A percentile compares a stretch with the other conserved stretches of the same genome.
Conservation (phyloP, 37 sponge, comb jelly and placozoan species). For the Eunapius fragilis region DNA sequence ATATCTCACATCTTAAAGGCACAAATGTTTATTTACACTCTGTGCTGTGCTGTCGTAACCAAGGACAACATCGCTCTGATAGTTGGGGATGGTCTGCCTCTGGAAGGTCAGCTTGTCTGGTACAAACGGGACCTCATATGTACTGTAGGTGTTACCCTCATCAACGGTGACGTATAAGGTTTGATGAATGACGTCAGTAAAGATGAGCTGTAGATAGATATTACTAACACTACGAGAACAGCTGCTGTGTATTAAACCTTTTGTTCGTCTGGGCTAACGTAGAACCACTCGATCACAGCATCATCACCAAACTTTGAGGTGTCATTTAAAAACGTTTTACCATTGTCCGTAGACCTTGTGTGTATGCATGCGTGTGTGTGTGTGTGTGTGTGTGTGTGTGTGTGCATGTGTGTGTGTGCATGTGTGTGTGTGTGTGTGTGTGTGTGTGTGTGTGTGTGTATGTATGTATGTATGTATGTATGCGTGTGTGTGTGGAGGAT, state of each 20-base stretch:
- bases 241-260: neutral
- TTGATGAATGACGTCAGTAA: constrained; percentile 47
- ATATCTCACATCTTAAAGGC: too few relatives aligned
- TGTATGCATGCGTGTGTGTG: constrained; percentile 9
- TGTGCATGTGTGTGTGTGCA: constrained; percentile 22
- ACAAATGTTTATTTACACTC: neutral
- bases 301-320: constrained; percentile 24
- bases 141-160: constrained; percentile 65
- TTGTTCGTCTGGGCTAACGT: constrained; percentile 35
- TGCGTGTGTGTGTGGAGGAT: neutral
- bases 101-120: constrained; percentile 20
- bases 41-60: neutral
- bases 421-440: neutral
- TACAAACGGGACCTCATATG: neutral
- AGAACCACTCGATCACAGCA: constrained; percentile 56
- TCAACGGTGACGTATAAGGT: constrained; percentile 59
- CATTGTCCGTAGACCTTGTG: constrained; percentile 77
- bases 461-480: too few relatives aligned
- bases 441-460: neutral
- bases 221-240: neutral
- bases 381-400: constrained; percentile 50
- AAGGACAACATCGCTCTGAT: constrained; percentile 10
- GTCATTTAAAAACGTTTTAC: constrained; percentile 64
- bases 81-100: neutral
- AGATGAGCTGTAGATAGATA: constrained; percentile 60